Conservation (phyloP, 2,888 invertebrate genomes). For the Osmoderma eremita region DNA sequence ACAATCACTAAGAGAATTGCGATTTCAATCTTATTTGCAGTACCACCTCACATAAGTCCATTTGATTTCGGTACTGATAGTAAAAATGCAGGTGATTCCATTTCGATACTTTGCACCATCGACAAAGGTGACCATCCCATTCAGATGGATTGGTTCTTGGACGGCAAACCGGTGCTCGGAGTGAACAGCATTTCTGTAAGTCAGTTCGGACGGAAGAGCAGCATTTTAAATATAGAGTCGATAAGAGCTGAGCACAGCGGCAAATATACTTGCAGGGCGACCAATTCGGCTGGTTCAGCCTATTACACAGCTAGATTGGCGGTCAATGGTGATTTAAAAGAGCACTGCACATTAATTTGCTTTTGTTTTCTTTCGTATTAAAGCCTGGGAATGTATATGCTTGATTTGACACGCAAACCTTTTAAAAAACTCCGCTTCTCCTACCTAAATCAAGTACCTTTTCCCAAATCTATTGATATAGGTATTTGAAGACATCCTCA, state of each 20-base stretch:
- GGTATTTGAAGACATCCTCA: no score
- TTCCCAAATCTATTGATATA: no score
- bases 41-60: slow-evolving; percentile 75
- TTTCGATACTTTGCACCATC: slow-evolving; percentile 76
- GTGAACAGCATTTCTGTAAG: slow-evolving; percentile 67
- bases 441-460: no score
- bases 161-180: slow-evolving; percentile 62
- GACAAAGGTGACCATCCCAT: slow-evolving; percentile 83
- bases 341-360: slow-evolving; percentile 13
- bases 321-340: slow-evolving; percentile 63
- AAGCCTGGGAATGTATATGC: no score
- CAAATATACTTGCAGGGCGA: slow-evolving; percentile 72
- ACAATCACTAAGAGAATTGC: neutral
- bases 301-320: slow-evolving; percentile 56
- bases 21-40: slow-evolving; percentile 58
- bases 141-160: slow-evolving; percentile 73
- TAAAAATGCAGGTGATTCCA: slow-evolving; percentile 75
- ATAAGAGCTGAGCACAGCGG: slow-evolving; percentile 72
- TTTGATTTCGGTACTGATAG: slow-evolving; percentile 72
- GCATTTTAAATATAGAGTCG: slow-evolving; percentile 70
- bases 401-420: no score
- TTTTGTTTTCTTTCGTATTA: neutral
- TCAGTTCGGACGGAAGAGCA: slow-evolving; percentile 68
- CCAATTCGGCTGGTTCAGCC: slow-evolving; percentile 66
- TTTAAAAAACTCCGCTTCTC: no score